phyloP scores from a whole-genome alignment of 2,888 invertebrate genomes.

The Drosophila aldrichi region DNA sequence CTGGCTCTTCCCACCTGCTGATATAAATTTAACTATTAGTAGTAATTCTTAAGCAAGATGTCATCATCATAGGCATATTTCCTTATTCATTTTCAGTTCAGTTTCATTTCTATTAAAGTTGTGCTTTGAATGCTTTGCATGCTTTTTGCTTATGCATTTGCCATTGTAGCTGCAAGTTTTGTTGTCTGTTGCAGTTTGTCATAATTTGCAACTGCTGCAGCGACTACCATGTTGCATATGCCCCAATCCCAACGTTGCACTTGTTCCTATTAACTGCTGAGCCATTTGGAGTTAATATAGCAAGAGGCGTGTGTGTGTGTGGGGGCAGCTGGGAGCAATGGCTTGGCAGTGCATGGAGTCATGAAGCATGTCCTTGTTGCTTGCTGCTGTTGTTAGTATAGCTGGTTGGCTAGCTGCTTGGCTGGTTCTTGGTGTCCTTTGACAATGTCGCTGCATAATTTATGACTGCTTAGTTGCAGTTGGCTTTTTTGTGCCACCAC shows the following conservation, averaged over 20 bases:
- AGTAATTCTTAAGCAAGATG: neutral
- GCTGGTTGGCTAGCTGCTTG: slow-evolving; percentile 10
- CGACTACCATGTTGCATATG: slow-evolving; percentile 20
- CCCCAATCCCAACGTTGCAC: slow-evolving; percentile 27
- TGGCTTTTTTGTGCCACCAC: slow-evolving; percentile 59
- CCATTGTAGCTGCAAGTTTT: slow-evolving; percentile 30
- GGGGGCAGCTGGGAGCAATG: slow-evolving; percentile 35
- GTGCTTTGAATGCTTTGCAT: slow-evolving; percentile 4
- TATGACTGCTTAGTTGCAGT: slow-evolving; percentile 75
- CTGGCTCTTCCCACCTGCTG: too few relatives aligned
- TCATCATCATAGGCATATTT: neutral
- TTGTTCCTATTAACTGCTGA: slow-evolving; percentile 75
- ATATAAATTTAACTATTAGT: too few relatives aligned
- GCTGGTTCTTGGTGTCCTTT: slow-evolving; percentile 64
- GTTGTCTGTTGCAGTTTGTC: slow-evolving; percentile 59
- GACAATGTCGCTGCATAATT: slow-evolving; percentile 78
- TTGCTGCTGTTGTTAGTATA: slow-evolving; percentile 22
- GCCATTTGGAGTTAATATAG: slow-evolving; percentile 64
- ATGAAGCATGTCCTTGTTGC: slow-evolving; percentile 56
- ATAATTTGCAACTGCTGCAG: slow-evolving; percentile 74
- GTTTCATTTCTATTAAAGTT: neutral
- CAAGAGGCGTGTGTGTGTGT: neutral
- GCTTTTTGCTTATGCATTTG: slow-evolving; percentile 7
- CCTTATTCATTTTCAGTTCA: neutral
- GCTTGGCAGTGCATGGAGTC: slow-evolving; percentile 54